Conservation (phyloP, 1,140 invertebrate species). For the Drosophila ambigua region DNA sequence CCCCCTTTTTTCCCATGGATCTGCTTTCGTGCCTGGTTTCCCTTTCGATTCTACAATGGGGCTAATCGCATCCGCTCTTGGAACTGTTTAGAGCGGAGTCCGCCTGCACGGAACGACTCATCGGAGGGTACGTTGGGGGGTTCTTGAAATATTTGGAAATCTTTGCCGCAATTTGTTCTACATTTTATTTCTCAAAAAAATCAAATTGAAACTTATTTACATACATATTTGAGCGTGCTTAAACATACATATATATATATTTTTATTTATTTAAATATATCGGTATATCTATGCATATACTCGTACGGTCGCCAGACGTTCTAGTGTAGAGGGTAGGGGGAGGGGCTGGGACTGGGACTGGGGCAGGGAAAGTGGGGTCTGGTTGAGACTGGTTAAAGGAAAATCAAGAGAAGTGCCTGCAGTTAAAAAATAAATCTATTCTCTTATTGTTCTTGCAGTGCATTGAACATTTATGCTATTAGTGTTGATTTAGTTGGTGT, state of each 20-base stretch:
- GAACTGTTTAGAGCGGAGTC: no score
- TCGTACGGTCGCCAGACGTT: slow-evolving; percentile 40
- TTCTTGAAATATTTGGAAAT: slow-evolving; percentile 20
- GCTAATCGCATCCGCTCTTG: no score
- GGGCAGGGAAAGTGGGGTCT: slow-evolving; percentile 10
- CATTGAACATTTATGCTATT: slow-evolving; percentile 32
- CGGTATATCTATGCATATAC: slow-evolving; percentile 9
- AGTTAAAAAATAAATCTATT: slow-evolving; percentile 38
- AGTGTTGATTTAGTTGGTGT: slow-evolving; percentile 14
- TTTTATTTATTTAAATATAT: slow-evolving; percentile 37
- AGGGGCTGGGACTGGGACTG: slow-evolving; percentile 9
- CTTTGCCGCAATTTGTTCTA: slow-evolving; percentile 57
- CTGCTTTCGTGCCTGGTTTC: no score
- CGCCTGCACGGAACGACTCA: no score
- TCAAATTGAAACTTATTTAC: slow-evolving; percentile 74
- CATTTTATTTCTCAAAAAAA: slow-evolving; percentile 71
- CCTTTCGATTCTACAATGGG: no score
- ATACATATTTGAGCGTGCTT: slow-evolving; percentile 60
- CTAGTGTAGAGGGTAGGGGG: slow-evolving; percentile 20
- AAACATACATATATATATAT: slow-evolving; percentile 35
- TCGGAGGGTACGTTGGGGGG: no score
- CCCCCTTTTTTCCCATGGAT: no score
- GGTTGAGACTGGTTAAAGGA: not conserved
- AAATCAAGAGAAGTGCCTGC: slow-evolving; percentile 16
- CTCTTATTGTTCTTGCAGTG: slow-evolving; percentile 13